Evolutionary conservation across 2,797 vertebrate genomes (phyloP), one percentile per base, ranked within the genome.

Genomic region (Myotis myotis): DNA sequence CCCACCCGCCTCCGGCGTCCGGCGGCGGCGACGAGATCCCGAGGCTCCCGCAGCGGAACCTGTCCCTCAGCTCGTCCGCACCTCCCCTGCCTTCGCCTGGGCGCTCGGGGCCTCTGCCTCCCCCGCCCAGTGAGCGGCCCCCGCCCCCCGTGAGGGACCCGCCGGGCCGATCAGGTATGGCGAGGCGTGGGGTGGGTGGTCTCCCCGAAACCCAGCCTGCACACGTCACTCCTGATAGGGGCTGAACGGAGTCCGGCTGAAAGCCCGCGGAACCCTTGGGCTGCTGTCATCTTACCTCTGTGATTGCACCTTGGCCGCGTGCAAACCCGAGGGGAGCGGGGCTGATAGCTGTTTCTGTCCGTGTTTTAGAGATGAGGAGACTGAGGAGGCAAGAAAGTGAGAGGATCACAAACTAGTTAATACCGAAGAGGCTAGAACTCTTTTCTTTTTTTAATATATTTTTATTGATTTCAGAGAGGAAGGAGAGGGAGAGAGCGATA

Each of bases 1-100:
- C 99, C 15, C 98, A 98, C 1, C 53, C 99, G 92, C 99, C 99
- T 2, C 98, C 99, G 0, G 78, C 94, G 15, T 96, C 98, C 8
- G 75, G 97, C 5, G 98, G 98, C 9, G 97, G 98, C 30, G 99
- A 99, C 33, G 98, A 98, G 94, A 99, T 97, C 55, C 99, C 99
- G n/a, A 98, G 99, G 47, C 99, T 99, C 15, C 99, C 99, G 8
- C 99, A 99, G 70, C 98, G 99, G 95, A 99, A 99, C 97, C 28
- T 98, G 96, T 99, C 99, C 0, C 98, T 99, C 93, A 98, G 98
- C 44, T 97, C 98, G 6, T 70, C 97, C 33, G 96, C 98, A 1
- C 89, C 98, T 49, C 94, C 98, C 0, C 96, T 98, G 17, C 97
- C 98, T 0, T 89, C 97, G 0, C 71, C 96, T 0, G 99, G 99